These are phyloP conservation scores for Heptranchias perlo DNA, from an alignment of 2,113 vertebrate genomes.

Conservation along the genomic window DNA sequence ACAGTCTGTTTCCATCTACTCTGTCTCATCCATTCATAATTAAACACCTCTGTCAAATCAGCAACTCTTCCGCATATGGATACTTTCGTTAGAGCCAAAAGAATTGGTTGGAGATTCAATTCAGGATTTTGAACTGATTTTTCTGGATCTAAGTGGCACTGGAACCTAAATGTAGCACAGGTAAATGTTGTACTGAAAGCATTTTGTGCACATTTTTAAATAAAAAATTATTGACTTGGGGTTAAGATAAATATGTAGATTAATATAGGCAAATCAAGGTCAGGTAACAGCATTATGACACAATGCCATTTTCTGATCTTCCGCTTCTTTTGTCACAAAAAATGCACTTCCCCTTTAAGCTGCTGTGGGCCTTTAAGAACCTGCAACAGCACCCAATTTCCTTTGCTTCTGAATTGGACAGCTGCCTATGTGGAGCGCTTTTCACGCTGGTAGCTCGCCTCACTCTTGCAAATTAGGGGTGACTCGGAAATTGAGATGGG, in stretches of 20 bases:
- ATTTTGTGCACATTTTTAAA: not conserved
- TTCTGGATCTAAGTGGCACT: not conserved
- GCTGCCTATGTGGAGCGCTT: too few species aligned
- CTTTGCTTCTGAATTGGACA: not conserved
- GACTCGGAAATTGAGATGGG: too few species aligned
- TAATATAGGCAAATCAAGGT: not conserved
- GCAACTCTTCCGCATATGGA: too few species aligned
- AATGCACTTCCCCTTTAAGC: not conserved
- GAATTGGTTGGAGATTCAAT: not conserved
- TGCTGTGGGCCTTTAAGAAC: not conserved
- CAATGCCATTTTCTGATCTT: not conserved
- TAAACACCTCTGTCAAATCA: not conserved
- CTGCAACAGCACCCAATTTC: not conserved
- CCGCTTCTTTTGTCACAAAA: not conserved
- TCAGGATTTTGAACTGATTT: not conserved
- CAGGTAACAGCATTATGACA: not conserved
- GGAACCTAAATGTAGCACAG: not conserved
- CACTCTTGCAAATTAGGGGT: too few species aligned
- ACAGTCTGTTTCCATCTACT: not conserved
- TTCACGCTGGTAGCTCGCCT: too few species aligned
- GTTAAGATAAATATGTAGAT: not conserved
- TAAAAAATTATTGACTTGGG: not conserved
- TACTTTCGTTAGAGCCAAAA: too few species aligned
- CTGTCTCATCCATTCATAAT: not conserved
- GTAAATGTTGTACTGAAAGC: not conserved